Evolutionary conservation across 2,113 vertebrate genomes (phyloP).

Genomic region (Galemys pyrenaicus): DNA sequence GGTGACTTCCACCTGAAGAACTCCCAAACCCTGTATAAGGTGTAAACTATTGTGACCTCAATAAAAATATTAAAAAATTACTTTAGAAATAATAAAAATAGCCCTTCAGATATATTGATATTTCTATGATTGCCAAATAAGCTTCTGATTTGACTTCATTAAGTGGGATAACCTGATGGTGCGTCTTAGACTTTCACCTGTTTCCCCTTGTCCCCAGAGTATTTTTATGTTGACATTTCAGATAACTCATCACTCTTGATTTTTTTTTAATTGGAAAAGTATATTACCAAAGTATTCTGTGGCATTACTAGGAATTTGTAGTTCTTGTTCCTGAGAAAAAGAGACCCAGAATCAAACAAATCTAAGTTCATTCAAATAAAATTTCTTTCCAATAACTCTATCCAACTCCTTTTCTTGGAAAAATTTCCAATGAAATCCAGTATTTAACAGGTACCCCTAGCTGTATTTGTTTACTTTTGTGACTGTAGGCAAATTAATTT

Average conservation of each 20-base stretch:
- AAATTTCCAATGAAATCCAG: background rate
- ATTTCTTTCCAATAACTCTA: background rate
- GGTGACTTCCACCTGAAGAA: no score
- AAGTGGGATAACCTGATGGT: background rate
- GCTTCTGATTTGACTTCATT: background rate
- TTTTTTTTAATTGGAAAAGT: background rate
- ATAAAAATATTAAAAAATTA: no score
- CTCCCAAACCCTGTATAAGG: no score
- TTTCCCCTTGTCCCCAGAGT: background rate
- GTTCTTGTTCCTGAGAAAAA: background rate
- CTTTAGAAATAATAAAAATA: background rate
- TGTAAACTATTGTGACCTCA: no score
- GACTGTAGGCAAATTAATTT: background rate
- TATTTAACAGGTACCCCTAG: background rate
- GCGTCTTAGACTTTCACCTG: rapidly evolving
- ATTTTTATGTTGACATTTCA: background rate
- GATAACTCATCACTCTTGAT: background rate
- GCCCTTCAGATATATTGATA: background rate
- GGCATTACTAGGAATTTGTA: background rate
- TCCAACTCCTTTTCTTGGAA: background rate
- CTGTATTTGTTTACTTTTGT: background rate
- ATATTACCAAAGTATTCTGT: background rate
- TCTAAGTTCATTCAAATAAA: background rate
- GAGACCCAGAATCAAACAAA: background rate
- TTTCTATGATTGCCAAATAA: background rate